Conservation (phyloP, 2,888 invertebrate species). For the Metellina segmentata region DNA sequence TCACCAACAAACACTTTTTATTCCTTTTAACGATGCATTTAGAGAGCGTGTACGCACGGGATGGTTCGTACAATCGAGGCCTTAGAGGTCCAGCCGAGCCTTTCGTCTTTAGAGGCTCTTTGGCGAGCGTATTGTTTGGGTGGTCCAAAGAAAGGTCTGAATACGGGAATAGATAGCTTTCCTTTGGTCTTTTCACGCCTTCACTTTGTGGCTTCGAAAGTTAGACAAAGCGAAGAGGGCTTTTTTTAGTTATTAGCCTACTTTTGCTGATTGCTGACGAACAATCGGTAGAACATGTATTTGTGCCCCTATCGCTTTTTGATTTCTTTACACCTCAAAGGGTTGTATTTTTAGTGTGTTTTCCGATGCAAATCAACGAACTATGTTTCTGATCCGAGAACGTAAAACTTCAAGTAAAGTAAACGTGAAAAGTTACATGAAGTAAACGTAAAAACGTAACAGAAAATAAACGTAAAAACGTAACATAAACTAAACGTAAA, state of each 20-base stretch:
- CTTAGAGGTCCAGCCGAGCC: slow-evolving; percentile 57
- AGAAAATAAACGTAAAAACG: too few species aligned
- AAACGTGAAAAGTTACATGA: too few species aligned
- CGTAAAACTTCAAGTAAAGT: too few species aligned
- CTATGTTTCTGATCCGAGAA: too few species aligned
- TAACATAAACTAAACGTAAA: too few species aligned
- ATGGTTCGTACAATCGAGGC: slow-evolving; percentile 46
- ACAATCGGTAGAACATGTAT: slow-evolving; percentile 34
- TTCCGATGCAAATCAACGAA: too few species aligned
- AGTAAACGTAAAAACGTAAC: too few species aligned
- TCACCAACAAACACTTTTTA: slow-evolving; percentile 55
- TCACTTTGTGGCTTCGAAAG: slow-evolving; percentile 50
- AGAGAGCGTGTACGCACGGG: slow-evolving; percentile 48
- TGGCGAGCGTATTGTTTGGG: slow-evolving; percentile 53
- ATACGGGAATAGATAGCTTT: slow-evolving; percentile 48
- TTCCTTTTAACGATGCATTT: slow-evolving; percentile 43
- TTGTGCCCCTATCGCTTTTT: too few species aligned
- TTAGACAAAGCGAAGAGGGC: slow-evolving; percentile 46
- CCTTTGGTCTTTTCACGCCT: slow-evolving; percentile 49
- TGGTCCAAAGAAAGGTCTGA: slow-evolving; percentile 1
- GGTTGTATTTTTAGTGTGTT: too few species aligned
- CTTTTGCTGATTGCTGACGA: slow-evolving; percentile 36
- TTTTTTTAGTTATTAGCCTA: slow-evolving; percentile 63
- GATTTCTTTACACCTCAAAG: too few species aligned
- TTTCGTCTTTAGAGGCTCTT: slow-evolving; percentile 56